Evolutionary conservation across 1,140 invertebrate genomes (phyloP), one percentile per base, ranked within the genome.

Genomic region (Grapholita molesta): DNA sequence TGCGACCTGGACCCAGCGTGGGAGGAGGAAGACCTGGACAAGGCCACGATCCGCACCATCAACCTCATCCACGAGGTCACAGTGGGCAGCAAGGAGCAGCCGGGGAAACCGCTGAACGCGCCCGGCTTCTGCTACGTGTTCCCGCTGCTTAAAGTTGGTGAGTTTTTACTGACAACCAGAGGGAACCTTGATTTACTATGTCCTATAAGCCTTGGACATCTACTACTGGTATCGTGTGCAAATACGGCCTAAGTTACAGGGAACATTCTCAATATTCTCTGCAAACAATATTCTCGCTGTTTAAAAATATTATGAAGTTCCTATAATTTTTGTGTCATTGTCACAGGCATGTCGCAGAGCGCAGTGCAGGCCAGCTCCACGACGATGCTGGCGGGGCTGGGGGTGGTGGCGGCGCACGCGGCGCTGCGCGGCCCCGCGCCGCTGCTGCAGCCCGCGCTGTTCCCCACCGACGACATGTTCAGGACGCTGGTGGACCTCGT

Each of bases 111-210:
- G 12, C 35, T 97, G 38, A 93, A 93, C 3, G 95, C 95, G 0
- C 95, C 96, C 1, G 95, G 95, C 0, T 97, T 98, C 90, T 95
- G 96, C 38, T 98, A 96, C 80, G 93, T 95, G 23, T 98, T 98
- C 85, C 95, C 96, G 5, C 94, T 98, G 68, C 86, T 99, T 3
- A 95, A 94, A 69, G 92, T 94, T 72, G 95, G 95, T 68, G 80
- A 92, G 6, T 90, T 90, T 0, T 48, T n/a, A n/a, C n/a, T n/a
- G n/a, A n/a, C n/a, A n/a, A n/a, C n/a, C n/a, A n/a, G n/a, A n/a
- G n/a, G n/a, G n/a, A n/a, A n/a, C n/a, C n/a, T n/a, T n/a, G n/a
- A n/a, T n/a, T n/a, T n/a, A n/a, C n/a, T n/a, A n/a, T n/a, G n/a
- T n/a, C n/a, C n/a, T n/a, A n/a, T n/a, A n/a, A n/a, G n/a, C n/a